Conservation (phyloP, 2,113 vertebrate species). For the Callipepla squamata region DNA sequence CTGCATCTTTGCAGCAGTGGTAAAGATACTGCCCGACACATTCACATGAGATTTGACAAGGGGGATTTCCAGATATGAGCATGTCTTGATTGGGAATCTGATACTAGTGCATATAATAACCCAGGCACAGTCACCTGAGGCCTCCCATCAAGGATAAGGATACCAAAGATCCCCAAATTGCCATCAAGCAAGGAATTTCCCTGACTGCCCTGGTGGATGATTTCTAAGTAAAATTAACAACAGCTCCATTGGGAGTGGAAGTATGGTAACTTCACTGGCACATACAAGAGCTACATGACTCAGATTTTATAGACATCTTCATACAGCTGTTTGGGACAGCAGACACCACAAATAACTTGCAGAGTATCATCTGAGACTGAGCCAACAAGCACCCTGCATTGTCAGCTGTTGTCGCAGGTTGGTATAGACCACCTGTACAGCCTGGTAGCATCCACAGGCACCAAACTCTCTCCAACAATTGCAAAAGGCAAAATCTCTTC, state of each 20-base stretch:
- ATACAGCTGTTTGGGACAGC: not conserved
- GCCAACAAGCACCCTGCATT: not conserved
- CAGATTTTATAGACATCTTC: not conserved
- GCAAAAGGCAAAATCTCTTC: not conserved
- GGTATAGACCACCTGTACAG: not conserved
- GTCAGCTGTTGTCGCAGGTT: not conserved
- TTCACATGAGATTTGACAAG: not conserved
- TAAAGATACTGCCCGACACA: not conserved
- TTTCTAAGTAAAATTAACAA: constrained; percentile 2
- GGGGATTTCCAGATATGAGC: not conserved
- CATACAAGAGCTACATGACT: not conserved
- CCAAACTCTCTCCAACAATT: not conserved
- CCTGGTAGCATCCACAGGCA: not conserved
- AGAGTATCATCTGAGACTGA: not conserved
- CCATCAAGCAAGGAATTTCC: constrained; percentile 28
- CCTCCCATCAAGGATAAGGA: constrained; percentile 4
- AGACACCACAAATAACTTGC: not conserved
- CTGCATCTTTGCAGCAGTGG: not conserved
- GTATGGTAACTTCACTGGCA: not conserved
- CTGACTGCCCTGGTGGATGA: not conserved
- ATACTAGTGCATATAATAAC: not conserved
- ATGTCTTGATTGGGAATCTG: not conserved
- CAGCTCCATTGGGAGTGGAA: not conserved
- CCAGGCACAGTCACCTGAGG: not conserved
- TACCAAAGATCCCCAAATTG: constrained; percentile 3